phyloP scores from a whole-genome alignment of 2,797 vertebrate genomes.

The Poeciliopsis paucimaculata region DNA sequence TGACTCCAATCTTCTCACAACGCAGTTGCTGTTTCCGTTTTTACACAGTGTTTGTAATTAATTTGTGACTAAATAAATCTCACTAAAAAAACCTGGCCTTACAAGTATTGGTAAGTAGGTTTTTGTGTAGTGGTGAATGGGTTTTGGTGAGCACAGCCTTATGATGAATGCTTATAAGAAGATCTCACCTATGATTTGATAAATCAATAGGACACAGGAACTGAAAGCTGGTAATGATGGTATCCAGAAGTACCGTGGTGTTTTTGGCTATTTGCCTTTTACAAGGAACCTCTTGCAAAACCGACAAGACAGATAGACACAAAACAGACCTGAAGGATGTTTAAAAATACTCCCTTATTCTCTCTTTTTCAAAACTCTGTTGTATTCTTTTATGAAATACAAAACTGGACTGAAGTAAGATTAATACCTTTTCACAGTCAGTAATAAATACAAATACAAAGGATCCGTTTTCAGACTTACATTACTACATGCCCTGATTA shows the following conservation, averaged over 20 bases:
- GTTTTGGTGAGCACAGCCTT: constrained; percentile 47
- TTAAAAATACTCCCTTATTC: constrained; percentile 42
- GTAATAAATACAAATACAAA: neutral
- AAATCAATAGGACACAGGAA: constrained; percentile 46
- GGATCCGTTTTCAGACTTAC: neutral
- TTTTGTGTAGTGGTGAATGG: constrained; percentile 25
- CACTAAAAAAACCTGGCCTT: neutral
- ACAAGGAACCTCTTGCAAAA: constrained; percentile 1
- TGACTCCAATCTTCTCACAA: constrained; percentile 23
- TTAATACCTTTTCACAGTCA: neutral
- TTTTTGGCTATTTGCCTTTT: constrained; percentile 28
- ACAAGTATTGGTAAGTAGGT: too few species aligned
- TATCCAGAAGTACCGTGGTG: constrained; percentile 14
- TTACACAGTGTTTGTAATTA: constrained; percentile 21
- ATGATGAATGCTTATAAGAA: constrained; percentile 51
- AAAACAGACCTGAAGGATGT: constrained; percentile 39
- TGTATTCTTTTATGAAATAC: constrained; percentile 24
- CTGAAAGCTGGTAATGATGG: constrained; percentile 44
- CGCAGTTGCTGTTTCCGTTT: constrained; percentile 9
- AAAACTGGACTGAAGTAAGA: constrained; percentile 26
- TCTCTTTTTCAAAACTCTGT: constrained; percentile 38
- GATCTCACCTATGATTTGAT: constrained; percentile 63
- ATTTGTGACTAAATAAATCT: constrained; percentile 15
- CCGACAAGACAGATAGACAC: constrained; percentile 19
- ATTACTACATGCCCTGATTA: constrained; percentile 1